phyloP scores from a whole-genome alignment of 2,113 vertebrate species.

The Neolamprologus hecqui region DNA sequence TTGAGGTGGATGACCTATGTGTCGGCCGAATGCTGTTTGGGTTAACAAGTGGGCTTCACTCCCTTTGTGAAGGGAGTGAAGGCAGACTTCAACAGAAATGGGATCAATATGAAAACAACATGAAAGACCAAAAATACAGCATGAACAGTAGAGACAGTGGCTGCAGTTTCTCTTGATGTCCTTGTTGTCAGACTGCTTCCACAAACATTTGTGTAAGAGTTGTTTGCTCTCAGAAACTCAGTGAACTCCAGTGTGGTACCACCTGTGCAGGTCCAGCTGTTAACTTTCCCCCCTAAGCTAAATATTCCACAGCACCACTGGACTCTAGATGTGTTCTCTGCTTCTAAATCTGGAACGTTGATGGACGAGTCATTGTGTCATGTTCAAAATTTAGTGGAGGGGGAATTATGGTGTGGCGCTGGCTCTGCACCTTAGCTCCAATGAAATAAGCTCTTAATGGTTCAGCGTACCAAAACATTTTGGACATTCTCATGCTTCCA shows the following conservation, averaged over 20 bases:
- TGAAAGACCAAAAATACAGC: not conserved
- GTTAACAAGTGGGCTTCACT: not conserved
- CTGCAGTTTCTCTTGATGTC: not conserved
- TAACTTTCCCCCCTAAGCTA: fast-evolving
- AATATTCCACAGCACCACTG: not conserved
- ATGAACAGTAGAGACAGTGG: not conserved
- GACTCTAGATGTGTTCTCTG: not conserved
- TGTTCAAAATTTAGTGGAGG: not conserved
- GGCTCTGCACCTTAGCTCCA: not conserved
- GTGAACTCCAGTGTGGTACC: not conserved
- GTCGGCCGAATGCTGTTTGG: not conserved
- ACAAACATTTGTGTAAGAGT: not conserved
- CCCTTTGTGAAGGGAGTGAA: not conserved
- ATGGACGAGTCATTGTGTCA: not conserved
- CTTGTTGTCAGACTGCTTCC: not conserved
- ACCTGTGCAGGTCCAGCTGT: not conserved
- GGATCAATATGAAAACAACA: not conserved
- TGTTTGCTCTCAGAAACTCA: not conserved
- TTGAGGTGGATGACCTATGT: not conserved
- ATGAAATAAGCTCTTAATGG: not conserved
- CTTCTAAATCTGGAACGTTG: not conserved
- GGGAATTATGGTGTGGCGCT: not conserved
- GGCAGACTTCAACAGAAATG: not conserved
- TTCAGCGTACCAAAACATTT: not conserved
- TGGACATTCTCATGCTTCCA: not conserved